Conservation (phyloP, 2,113 vertebrate species). For the Struthio camelus region DNA sequence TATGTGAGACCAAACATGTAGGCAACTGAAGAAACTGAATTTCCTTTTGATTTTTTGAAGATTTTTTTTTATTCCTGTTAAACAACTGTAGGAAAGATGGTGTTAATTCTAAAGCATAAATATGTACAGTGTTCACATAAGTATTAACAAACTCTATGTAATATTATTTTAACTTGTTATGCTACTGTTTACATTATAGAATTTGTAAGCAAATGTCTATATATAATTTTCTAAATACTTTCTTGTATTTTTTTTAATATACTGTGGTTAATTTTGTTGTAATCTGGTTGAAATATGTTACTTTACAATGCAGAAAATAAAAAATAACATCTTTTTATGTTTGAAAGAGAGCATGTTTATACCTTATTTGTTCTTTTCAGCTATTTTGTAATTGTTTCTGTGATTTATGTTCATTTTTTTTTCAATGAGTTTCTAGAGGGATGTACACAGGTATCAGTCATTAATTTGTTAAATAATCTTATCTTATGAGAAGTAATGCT, state of each 20-base stretch:
- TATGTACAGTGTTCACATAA: neutral
- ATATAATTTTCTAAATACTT: constrained; percentile 77
- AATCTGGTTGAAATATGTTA: constrained; percentile 47
- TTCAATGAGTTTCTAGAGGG: neutral
- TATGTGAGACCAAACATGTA: neutral
- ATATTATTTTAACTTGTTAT: constrained; percentile 52
- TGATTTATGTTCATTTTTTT: neutral
- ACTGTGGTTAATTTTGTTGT: constrained; percentile 75
- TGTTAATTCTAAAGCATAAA: neutral
- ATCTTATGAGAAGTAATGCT: neutral
- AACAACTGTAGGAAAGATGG: neutral
- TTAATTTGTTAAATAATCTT: neutral
- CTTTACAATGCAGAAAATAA: constrained; percentile 73
- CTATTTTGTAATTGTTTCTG: neutral
- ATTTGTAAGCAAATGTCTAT: constrained; percentile 74
- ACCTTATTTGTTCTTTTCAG: neutral
- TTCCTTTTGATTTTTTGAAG: neutral
- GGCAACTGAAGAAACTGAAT: neutral
- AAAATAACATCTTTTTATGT: constrained; percentile 55
- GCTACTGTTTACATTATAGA: constrained; percentile 73
- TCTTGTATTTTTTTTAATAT: constrained; percentile 74
- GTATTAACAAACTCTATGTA: neutral
- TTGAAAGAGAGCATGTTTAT: neutral
- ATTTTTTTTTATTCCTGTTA: neutral
- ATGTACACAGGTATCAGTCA: neutral